Conservation (phyloP, 2,888 invertebrate genomes). For the Andrena haemorrhoa region DNA sequence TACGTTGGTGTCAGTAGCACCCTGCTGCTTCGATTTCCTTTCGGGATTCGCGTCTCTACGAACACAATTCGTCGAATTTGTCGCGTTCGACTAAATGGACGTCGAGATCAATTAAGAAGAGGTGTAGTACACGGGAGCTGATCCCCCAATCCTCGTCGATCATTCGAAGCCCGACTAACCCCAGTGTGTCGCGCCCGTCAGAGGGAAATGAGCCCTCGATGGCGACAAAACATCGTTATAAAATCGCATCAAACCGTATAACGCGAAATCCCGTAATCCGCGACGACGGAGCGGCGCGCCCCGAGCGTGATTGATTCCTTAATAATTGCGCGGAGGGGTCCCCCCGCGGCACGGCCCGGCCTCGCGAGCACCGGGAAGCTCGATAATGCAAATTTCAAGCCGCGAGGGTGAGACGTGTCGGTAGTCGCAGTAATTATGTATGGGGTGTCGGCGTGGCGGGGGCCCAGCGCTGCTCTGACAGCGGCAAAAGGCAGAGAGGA, state of each 20-base stretch:
- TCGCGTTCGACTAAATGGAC: not conserved
- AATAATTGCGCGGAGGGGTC: slow-evolving; percentile 69
- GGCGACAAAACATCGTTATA: slow-evolving; percentile 24
- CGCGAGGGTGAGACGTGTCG: slow-evolving; percentile 62
- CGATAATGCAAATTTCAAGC: slow-evolving; percentile 76
- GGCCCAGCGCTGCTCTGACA: slow-evolving; percentile 29
- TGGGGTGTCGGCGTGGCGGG: slow-evolving; percentile 59
- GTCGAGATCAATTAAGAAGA: not conserved
- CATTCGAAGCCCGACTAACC: not conserved
- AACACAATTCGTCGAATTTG: not conserved
- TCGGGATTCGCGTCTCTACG: slow-evolving; percentile 1
- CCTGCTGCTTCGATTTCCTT: not conserved
- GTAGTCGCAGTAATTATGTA: slow-evolving; percentile 76
- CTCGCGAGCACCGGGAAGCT: slow-evolving; percentile 52
- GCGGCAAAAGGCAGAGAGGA: slow-evolving; percentile 39
- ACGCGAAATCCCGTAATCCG: slow-evolving; percentile 28
- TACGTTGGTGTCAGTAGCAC: not conserved
- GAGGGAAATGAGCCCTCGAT: not conserved
- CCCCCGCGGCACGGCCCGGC: slow-evolving; percentile 36
- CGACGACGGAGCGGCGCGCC: slow-evolving; percentile 14
- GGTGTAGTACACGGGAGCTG: not conserved
- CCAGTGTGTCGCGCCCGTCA: not conserved
- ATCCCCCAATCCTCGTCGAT: not conserved
- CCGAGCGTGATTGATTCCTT: slow-evolving; percentile 74
- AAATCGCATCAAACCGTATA: slow-evolving; percentile 34